Evolutionary conservation across 2,888 invertebrate genomes (phyloP), one percentile per base, ranked within the genome.

Genomic region (Folsomia candida): DNA sequence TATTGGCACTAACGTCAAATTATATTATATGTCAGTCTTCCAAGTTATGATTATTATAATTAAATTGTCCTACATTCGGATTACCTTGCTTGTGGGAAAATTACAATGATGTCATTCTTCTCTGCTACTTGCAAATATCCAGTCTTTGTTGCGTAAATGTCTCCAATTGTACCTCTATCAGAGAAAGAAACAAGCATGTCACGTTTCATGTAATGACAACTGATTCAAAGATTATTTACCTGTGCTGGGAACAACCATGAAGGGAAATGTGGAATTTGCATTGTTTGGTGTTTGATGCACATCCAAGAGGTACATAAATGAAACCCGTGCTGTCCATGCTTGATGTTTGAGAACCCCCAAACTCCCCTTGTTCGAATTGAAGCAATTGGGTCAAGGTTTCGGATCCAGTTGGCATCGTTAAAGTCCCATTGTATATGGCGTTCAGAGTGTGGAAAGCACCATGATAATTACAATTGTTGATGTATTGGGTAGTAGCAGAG

Each of bases 361-460:
- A 80, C 57, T 80, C 79, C 0, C 68, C 60, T 69, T 80, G 80
- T 51, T 80, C 78, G 60, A 76, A 80, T 26, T 78, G 66, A 11
- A 70, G 37, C 25, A 79, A 67, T 47, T 73, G 58, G 11, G 72
- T 76, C 1, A 1, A 2, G 2, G 58, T n/a, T 1, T 68, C 25
- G 1, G 24, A 67, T n/a, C 4, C 4, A 2, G 57, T 47, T 9
- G 81, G 80, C 28, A 69, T 66, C 9, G 20, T 71, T 14, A 80
- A 65, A 25, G 64, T 60, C 25, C 78, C 78, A 6, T 76, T 81
- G 68, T 82, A 80, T 6, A 82, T 64, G 65, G 77, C 73, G 70
- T 81, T 81, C 4, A 82, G 71, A 62, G 80, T 75, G 37, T 81
- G 78, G 72, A 74, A 82, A n/a, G 81, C 82, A 1, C 81, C 81